Percentiles rank a stretch among this genome's conserved stretches.
These are phyloP conservation scores for Neelides folsomi DNA, from an alignment of 2,888 invertebrate species.

Conservation along the genomic window DNA sequence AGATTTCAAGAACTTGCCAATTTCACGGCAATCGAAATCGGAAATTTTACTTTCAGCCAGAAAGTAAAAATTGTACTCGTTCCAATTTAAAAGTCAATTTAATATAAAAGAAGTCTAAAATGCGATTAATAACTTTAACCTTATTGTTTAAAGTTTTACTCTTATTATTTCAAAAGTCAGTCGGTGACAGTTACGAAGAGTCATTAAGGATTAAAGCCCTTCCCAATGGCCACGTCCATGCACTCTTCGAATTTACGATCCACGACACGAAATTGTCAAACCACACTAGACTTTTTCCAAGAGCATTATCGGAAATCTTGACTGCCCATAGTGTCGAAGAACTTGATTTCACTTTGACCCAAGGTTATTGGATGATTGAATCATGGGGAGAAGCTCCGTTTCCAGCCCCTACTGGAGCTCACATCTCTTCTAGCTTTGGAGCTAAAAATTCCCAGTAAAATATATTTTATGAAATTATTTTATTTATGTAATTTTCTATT, in stretches of 20 bases:
- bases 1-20: too few relatives aligned
- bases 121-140: too few relatives aligned
- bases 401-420: conserved; percentile 84
- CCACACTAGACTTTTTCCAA: conserved; percentile 75
- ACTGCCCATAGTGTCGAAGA: conserved; percentile 72
- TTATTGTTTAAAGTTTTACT: too few relatives aligned
- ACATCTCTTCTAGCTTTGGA: conserved; percentile 86
- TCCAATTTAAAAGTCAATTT: too few relatives aligned
- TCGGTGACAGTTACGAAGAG: conserved; percentile 62
- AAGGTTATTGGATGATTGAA: conserved; percentile 85
- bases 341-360: conserved; percentile 77
- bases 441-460: conserved; percentile 44
- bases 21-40: too few relatives aligned
- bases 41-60: too few relatives aligned
- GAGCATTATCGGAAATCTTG: conserved; percentile 76
- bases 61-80: too few relatives aligned
- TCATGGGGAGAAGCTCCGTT: conserved; percentile 87
- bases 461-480: not conserved
- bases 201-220: conserved; percentile 77
- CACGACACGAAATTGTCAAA: conserved; percentile 36
- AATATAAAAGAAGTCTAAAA: too few relatives aligned
- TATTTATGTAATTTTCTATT: too few relatives aligned
- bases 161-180: too few relatives aligned
- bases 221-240: conserved; percentile 67
- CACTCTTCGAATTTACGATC: conserved; percentile 73